phyloP scores from a whole-genome alignment of 2,113 vertebrate species.

The Phalacrocorax carbo region DNA sequence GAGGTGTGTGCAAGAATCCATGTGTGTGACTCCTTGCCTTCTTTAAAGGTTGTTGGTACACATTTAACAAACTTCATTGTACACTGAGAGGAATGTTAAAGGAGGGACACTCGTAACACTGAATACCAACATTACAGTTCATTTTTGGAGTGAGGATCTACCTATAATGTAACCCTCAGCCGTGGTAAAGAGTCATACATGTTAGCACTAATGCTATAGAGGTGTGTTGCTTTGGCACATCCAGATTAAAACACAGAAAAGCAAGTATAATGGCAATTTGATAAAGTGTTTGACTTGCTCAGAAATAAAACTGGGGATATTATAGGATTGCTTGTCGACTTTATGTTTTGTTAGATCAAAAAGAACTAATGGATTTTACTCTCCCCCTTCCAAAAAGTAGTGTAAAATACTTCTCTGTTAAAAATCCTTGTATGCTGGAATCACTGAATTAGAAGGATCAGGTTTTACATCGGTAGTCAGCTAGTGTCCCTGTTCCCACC shows the following conservation, averaged over 20 bases:
- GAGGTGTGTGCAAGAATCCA: rapidly evolving
- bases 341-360: background rate
- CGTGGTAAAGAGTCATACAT: background rate
- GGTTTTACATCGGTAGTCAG: background rate
- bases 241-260: background rate
- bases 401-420: background rate
- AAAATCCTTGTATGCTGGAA: background rate
- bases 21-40: background rate
- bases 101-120: background rate
- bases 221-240: background rate
- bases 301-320: background rate
- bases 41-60: background rate
- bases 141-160: background rate
- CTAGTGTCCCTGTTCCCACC: background rate
- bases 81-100: background rate
- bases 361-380: background rate
- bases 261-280: background rate
- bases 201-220: background rate
- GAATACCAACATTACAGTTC: background rate
- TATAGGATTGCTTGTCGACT: background rate
- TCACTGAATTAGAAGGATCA: background rate
- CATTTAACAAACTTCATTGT: background rate
- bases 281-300: background rate
- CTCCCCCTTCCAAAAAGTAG: background rate
- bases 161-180: background rate